A percentile compares a stretch with the other conserved stretches of the same genome.
phyloP scores from a whole-genome alignment of 2,888 invertebrate genomes.

The Tuberolachnus salignus region DNA sequence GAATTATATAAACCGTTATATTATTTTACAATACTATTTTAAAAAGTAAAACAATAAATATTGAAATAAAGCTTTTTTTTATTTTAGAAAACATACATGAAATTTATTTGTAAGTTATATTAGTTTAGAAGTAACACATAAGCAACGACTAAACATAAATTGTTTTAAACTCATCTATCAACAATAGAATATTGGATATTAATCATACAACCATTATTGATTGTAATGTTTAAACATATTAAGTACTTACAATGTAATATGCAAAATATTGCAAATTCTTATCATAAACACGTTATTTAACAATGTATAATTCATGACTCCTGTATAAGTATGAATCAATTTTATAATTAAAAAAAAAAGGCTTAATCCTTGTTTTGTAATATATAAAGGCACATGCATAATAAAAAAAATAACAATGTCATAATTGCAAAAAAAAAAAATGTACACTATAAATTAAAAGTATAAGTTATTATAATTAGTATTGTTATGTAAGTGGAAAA shows the following conservation, averaged over 20 bases:
- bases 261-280: neutral
- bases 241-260: neutral
- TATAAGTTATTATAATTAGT: neutral
- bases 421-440: neutral
- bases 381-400: neutral
- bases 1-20: slow-evolving; percentile 8
- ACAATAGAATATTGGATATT: neutral
- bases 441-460: neutral
- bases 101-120: neutral
- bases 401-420: neutral
- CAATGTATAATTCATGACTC: neutral
- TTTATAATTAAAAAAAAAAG: neutral
- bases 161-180: neutral
- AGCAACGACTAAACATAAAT: neutral
- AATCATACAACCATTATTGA: neutral
- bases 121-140: neutral
- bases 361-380: slow-evolving; percentile 7
- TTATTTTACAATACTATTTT: neutral
- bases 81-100: neutral
- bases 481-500: too few species aligned
- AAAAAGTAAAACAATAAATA: slow-evolving; percentile 25
- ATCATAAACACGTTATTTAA: slow-evolving; percentile 8
- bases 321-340: neutral
- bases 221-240: neutral
- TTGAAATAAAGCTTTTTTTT: neutral